These are phyloP conservation scores for Drosophila ambigua DNA, from an alignment of 1,140 invertebrate genomes.

Conservation along the genomic window DNA sequence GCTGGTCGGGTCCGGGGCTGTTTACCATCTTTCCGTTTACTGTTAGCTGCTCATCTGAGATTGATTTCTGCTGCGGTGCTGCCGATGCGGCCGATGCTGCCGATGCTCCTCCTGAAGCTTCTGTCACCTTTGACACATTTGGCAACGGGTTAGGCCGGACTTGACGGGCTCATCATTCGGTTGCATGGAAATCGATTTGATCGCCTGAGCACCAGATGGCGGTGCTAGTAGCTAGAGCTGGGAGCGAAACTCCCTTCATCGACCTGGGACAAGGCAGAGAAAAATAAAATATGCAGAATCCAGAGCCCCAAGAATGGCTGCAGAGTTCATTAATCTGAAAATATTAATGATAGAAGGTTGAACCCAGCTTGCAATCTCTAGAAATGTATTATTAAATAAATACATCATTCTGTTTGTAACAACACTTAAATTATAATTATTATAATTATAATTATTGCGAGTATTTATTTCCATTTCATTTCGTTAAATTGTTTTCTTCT, in stretches of 20 bases:
- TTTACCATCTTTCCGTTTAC: conserved; percentile 68
- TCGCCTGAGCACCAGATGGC: conserved; percentile 1
- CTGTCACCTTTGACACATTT: conserved; percentile 76
- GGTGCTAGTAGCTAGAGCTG: background rate
- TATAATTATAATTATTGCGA: no score
- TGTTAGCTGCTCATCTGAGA: conserved; percentile 71
- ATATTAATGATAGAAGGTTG: no score
- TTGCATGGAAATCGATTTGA: conserved; percentile 31
- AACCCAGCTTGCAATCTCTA: no score
- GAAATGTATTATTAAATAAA: no score
- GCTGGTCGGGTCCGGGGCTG: conserved; percentile 39
- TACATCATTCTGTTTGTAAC: no score
- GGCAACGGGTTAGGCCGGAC: conserved; percentile 55
- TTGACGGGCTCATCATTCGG: conserved; percentile 48
- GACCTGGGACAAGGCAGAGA: background rate
- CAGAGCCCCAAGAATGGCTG: background rate
- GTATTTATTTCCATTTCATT: no score
- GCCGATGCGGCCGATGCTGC: conserved; percentile 52
- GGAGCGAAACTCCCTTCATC: conserved; percentile 2
- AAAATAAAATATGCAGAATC: conserved; percentile 21
- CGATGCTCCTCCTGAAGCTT: conserved; percentile 39
- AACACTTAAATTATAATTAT: no score
- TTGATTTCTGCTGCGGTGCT: conserved; percentile 71
- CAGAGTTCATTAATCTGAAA: background rate
- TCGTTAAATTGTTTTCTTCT: no score